These are phyloP conservation scores for Gorsachius goisagi DNA, from an alignment of 2,113 vertebrate genomes.

Conservation along the genomic window DNA sequence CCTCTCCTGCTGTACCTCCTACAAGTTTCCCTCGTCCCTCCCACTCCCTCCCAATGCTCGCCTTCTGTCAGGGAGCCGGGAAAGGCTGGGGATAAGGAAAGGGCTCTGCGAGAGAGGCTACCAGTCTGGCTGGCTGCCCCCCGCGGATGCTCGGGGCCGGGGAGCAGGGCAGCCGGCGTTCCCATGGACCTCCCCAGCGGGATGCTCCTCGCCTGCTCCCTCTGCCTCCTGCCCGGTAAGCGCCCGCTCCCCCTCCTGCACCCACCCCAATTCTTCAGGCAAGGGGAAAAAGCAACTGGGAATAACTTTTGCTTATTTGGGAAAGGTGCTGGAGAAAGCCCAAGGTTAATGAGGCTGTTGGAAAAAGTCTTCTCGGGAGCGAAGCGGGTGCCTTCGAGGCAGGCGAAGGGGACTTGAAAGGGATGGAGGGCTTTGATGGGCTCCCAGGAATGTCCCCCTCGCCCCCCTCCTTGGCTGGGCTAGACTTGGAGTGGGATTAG, in stretches of 20 bases:
- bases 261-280: not conserved
- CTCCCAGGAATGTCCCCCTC: not conserved
- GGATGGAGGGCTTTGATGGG: not conserved
- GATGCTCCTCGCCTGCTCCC: slow-evolving; percentile 85
- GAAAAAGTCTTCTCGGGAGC: not conserved
- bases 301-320: not conserved
- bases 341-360: not conserved
- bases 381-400: no score
- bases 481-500: not conserved
- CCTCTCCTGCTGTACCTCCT: slow-evolving; percentile 76
- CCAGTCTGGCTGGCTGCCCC: slow-evolving; percentile 68
- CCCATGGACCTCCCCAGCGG: slow-evolving; percentile 86
- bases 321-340: not conserved
- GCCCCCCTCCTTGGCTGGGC: not conserved
- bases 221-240: slow-evolving; percentile 89
- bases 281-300: not conserved
- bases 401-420: not conserved
- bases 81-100: slow-evolving; percentile 76
- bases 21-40: slow-evolving; percentile 76
- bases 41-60: slow-evolving; percentile 77
- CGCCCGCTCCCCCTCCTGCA: rapidly evolving
- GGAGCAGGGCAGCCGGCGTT: slow-evolving; percentile 22
- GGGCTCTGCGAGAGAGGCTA: slow-evolving; percentile 64
- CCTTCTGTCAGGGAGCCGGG: slow-evolving; percentile 76
- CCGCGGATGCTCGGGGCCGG: not conserved